phyloP scores from a whole-genome alignment of 2,888 invertebrate genomes.

The Augochlorella aurata region DNA sequence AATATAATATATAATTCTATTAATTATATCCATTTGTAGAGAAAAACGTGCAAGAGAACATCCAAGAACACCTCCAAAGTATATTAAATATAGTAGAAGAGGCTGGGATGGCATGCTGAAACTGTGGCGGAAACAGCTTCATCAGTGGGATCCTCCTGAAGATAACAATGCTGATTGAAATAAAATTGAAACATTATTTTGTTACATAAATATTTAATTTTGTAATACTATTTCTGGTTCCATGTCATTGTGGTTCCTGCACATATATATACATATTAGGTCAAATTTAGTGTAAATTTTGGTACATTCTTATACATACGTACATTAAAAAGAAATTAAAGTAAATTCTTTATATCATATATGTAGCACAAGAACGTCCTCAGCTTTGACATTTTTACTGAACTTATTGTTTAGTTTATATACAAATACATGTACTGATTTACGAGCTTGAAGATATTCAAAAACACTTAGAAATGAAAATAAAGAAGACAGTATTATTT shows the following conservation, averaged over 20 bases:
- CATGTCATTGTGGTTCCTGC: slow-evolving; percentile 10
- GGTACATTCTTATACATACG: slow-evolving; percentile 24
- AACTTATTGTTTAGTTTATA: no score
- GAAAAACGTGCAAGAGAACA: slow-evolving; percentile 87
- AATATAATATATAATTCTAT: slow-evolving; percentile 1
- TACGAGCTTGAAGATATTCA: background rate
- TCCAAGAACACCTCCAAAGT: slow-evolving; percentile 95
- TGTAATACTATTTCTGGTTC: background rate
- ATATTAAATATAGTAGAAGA: slow-evolving; percentile 92
- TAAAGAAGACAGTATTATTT: slow-evolving; percentile 25
- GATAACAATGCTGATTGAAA: slow-evolving; percentile 50
- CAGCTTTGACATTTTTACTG: no score
- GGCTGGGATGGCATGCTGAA: slow-evolving; percentile 96
- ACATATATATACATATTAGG: background rate
- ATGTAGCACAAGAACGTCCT: no score
- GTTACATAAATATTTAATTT: slow-evolving; percentile 23
- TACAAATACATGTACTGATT: no score
- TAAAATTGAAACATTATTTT: slow-evolving; percentile 35
- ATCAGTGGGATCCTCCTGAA: slow-evolving; percentile 88
- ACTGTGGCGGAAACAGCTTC: slow-evolving; percentile 93
- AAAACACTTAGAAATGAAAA: background rate
- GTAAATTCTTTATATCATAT: slow-evolving; percentile 4
- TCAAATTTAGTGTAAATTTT: slow-evolving; percentile 35
- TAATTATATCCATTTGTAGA: slow-evolving; percentile 77
- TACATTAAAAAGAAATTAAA: background rate